Evolutionary conservation across 2,888 invertebrate species (phyloP), one percentile per base, ranked within the genome.

Genomic region (Campopleginae sp.): DNA sequence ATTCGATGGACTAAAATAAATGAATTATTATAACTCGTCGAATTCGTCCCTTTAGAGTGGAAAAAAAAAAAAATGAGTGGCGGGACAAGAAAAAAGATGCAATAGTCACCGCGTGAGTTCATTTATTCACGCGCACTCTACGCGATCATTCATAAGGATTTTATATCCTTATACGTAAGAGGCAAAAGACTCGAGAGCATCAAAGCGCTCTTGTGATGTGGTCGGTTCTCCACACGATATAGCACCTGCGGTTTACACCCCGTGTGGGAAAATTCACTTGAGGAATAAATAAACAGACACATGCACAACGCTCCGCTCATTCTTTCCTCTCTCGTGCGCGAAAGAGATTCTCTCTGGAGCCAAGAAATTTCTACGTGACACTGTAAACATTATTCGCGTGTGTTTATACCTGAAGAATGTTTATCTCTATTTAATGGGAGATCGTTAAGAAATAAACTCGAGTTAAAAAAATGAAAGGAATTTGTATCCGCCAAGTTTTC

Each of bases 241-340:
- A 87, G 88, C 74, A 54, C 88, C 87, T 90, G 90, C 87, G 91
- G 91, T 91, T 90, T 90, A 88, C 90, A 89, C 89, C 89, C 89
- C 88, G 89, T 91, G 89, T 88, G 90, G 89, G 89, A 90, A 90
- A 90, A 89, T 90, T 84, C 87, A 84, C 86, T 84, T 84, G 87
- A 66, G 61, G 44, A 85, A 79, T 70, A 75, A 75, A 84, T 80
- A 71, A 85, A 58, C 84, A 61, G 74, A 72, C 65, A 68, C 72
- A 48, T 27, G 27, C 48, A 33, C 54, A 77, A 77, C 66, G 66
- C n/a, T 66, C 38, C 38, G 4, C 33, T 79, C 54, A 19, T 79
- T 61, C 58, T 58, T 54, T 48, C 44, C 75, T 63, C 82, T 33
- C 48, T 42, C 14, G 8, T 17, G 7, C 44, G 10, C 31, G 31